phyloP scores from a whole-genome alignment of 2,113 vertebrate species.

The Copsychus sechellarum region DNA sequence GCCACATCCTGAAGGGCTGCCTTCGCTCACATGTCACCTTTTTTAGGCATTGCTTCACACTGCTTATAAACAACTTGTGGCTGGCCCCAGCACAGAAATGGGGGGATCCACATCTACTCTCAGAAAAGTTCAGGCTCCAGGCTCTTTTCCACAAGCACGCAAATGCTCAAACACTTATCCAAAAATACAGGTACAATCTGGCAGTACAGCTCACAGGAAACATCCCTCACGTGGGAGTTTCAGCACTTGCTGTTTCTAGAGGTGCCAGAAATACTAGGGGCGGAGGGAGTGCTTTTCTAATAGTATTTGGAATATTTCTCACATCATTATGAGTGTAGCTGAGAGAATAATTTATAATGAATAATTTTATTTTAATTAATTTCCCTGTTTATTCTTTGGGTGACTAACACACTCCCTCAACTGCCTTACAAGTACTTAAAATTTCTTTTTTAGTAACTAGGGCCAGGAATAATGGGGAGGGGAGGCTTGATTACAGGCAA shows the following conservation, averaged over 20 bases:
- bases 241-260: conserved; percentile 58
- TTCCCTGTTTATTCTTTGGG: conserved; percentile 5
- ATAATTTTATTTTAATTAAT: conserved; percentile 43
- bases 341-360: conserved; percentile 41
- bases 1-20: not conserved
- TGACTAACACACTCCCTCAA: not conserved
- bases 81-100: not conserved
- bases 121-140: not conserved
- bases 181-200: conserved; percentile 48
- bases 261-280: conserved; percentile 55
- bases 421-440: not conserved
- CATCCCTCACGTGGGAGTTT: conserved; percentile 41
- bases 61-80: not conserved
- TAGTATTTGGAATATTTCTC: conserved; percentile 59
- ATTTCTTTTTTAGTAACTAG: not conserved
- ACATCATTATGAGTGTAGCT: conserved; percentile 40
- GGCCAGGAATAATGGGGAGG: not conserved
- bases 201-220: conserved; percentile 49
- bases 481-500: not conserved
- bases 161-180: conserved; percentile 35
- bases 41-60: not conserved
- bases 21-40: not conserved
- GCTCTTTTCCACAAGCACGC: not conserved
- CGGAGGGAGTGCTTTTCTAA: conserved; percentile 15
- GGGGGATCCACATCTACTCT: not conserved